phyloP scores from a whole-genome alignment of 2,113 vertebrate genomes.

The Diphyllodes magnificus region DNA sequence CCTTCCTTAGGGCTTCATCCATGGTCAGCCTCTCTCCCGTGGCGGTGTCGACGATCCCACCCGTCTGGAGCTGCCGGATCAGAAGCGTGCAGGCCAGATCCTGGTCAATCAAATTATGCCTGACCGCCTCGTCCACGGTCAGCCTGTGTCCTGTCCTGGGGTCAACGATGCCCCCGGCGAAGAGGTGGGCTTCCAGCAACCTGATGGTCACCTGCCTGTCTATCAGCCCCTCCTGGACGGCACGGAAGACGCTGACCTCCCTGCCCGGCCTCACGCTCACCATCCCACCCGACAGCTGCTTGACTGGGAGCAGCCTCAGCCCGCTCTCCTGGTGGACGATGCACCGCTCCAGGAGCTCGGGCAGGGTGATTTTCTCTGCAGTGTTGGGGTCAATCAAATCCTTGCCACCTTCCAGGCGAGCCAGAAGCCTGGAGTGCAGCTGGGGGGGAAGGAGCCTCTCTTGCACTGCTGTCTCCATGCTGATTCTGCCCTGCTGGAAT shows the following conservation, averaged over 20 bases:
- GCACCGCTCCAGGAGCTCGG: slow-evolving; percentile 77
- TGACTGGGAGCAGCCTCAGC: slow-evolving; percentile 83
- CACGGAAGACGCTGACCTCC: slow-evolving; percentile 85
- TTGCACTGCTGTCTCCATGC: slow-evolving; percentile 74
- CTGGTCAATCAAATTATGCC: slow-evolving; percentile 82
- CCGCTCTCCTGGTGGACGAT: slow-evolving; percentile 78
- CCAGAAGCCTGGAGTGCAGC: slow-evolving; percentile 70
- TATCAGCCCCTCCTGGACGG: slow-evolving; percentile 87
- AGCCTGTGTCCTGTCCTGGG: slow-evolving; percentile 86
- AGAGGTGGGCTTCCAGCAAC: slow-evolving; percentile 89
- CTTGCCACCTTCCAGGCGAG: slow-evolving; percentile 61
- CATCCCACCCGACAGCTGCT: slow-evolving; percentile 82
- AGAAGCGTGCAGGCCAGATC: slow-evolving; percentile 86
- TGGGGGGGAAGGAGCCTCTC: slow-evolving; percentile 65
- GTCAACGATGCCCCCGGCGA: slow-evolving; percentile 92
- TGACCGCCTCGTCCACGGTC: slow-evolving; percentile 79
- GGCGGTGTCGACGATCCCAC: slow-evolving; percentile 82
- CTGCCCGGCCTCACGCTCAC: slow-evolving; percentile 82
- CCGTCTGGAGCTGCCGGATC: slow-evolving; percentile 80
- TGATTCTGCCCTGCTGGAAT: slow-evolving; percentile 56
- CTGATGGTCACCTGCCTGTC: slow-evolving; percentile 81
- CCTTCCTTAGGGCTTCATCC: slow-evolving; percentile 79
- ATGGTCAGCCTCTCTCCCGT: slow-evolving; percentile 77
- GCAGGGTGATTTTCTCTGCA: slow-evolving; percentile 80
- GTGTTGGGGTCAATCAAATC: slow-evolving; percentile 92